phyloP scores from a whole-genome alignment of 2,113 vertebrate species.

The Lophius piscatorius region DNA sequence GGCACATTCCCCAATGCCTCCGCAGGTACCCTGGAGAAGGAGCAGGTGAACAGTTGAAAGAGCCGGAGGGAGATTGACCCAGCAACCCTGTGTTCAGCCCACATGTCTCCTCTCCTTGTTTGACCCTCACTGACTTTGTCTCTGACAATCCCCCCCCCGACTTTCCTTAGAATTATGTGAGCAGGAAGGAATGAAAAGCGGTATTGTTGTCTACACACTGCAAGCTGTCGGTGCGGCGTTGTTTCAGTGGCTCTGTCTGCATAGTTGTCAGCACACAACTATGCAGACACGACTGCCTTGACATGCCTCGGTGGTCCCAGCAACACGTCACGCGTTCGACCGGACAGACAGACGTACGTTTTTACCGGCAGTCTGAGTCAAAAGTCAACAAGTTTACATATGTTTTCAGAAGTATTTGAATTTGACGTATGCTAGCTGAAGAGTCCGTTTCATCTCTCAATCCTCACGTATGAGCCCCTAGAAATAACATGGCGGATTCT shows the following conservation, averaged over 20 bases:
- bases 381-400: too few relatives aligned
- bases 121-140: slow-evolving; percentile 52
- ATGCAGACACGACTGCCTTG: slow-evolving; percentile 25
- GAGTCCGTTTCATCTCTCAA: too few relatives aligned
- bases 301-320: slow-evolving; percentile 30
- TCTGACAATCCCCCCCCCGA: slow-evolving; percentile 46
- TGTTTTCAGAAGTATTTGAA: too few relatives aligned
- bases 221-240: slow-evolving; percentile 47
- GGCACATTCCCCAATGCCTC: slow-evolving; percentile 18
- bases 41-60: slow-evolving; percentile 38
- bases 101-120: slow-evolving; percentile 40
- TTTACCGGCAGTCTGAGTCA: too few relatives aligned
- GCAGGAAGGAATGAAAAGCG: slow-evolving; percentile 70
- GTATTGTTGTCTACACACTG: slow-evolving; percentile 66
- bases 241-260: slow-evolving; percentile 12
- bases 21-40: slow-evolving; percentile 8
- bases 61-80: slow-evolving; percentile 46
- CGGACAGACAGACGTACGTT: too few relatives aligned
- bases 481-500: too few relatives aligned
- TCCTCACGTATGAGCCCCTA: too few relatives aligned
- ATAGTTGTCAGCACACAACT: slow-evolving; percentile 19
- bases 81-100: slow-evolving; percentile 47
- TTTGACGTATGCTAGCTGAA: too few relatives aligned
- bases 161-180: slow-evolving; percentile 59
- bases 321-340: slow-evolving; percentile 22